Evolutionary conservation across 2,888 invertebrate genomes (phyloP).

Genomic region (Neoscelio sp.): DNA sequence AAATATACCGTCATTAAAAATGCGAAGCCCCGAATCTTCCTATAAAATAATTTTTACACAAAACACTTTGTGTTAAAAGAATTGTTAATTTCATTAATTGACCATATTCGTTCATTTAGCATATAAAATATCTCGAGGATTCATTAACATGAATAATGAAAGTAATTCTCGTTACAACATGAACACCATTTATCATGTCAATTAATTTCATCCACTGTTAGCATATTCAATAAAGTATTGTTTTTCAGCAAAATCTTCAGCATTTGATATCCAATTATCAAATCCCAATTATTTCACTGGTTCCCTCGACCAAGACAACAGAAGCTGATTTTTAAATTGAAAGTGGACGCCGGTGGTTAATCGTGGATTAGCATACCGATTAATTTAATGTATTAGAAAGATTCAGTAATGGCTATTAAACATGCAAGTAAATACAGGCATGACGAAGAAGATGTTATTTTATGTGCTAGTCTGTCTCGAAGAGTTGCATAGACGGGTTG

Average conservation of each 20-base stretch:
- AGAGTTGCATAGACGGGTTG: slow-evolving; percentile 49
- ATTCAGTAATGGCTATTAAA: slow-evolving; percentile 64
- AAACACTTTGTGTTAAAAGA: too few species aligned
- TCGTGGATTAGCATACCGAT: slow-evolving; percentile 71
- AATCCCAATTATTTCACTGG: slow-evolving; percentile 31
- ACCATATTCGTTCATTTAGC: too few species aligned
- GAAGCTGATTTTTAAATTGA: slow-evolving; percentile 6
- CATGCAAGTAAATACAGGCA: slow-evolving; percentile 70
- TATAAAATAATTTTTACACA: too few species aligned
- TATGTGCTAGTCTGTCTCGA: slow-evolving; percentile 62
- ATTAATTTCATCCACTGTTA: slow-evolving; percentile 24
- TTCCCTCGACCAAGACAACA: not conserved
- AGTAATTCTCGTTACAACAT: not conserved
- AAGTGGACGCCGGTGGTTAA: slow-evolving; percentile 32
- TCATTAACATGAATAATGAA: slow-evolving; percentile 16
- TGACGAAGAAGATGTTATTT: slow-evolving; percentile 61
- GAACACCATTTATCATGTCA: slow-evolving; percentile 36
- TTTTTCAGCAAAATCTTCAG: slow-evolving; percentile 14
- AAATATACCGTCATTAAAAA: too few species aligned
- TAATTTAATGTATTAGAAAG: slow-evolving; percentile 64
- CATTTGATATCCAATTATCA: slow-evolving; percentile 41
- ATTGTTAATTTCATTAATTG: too few species aligned
- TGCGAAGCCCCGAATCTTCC: too few species aligned
- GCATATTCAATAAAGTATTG: slow-evolving; percentile 6
- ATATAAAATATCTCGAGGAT: too few species aligned